Percentiles rank a stretch among this genome's conserved stretches.
Evolutionary conservation across 2,797 vertebrate species (phyloP).

Genomic region (Cryptoprocta ferox): DNA sequence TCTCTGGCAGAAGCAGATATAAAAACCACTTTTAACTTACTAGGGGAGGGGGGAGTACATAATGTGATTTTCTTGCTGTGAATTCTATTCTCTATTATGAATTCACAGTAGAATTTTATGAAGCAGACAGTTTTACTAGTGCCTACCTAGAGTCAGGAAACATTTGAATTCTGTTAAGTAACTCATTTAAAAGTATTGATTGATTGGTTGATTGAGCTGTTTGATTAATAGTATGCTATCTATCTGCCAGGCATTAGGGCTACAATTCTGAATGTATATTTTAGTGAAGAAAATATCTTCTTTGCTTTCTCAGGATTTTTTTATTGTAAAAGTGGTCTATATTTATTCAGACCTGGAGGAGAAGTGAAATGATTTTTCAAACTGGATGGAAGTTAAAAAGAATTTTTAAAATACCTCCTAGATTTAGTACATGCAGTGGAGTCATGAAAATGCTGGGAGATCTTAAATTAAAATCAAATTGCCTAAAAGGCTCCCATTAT

Average conservation of each 20-base stretch:
- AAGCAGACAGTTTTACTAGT: not conserved
- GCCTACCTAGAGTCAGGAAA: not conserved
- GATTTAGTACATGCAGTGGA: not conserved
- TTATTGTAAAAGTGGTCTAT: not conserved
- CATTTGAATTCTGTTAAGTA: constrained; percentile 27
- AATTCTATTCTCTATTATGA: constrained; percentile 14
- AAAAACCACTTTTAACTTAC: constrained; percentile 2
- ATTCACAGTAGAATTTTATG: constrained; percentile 1
- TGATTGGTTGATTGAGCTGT: not conserved
- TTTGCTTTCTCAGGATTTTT: not conserved
- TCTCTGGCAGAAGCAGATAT: constrained; percentile 11
- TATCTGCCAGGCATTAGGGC: not conserved
- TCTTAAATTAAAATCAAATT: constrained; percentile 46
- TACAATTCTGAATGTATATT: not conserved
- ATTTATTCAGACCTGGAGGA: constrained; percentile 37
- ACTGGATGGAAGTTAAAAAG: not conserved
- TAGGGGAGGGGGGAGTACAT: not conserved
- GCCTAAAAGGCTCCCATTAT: not conserved
- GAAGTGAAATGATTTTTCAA: constrained; percentile 46
- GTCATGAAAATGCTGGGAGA: not conserved
- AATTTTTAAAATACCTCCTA: constrained; percentile 2
- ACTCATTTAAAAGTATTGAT: constrained; percentile 47
- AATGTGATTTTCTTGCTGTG: constrained; percentile 38
- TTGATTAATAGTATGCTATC: not conserved
- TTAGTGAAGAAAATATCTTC: not conserved